phyloP scores from a whole-genome alignment of 2,888 invertebrate genomes.

The Apotomis capreana region DNA sequence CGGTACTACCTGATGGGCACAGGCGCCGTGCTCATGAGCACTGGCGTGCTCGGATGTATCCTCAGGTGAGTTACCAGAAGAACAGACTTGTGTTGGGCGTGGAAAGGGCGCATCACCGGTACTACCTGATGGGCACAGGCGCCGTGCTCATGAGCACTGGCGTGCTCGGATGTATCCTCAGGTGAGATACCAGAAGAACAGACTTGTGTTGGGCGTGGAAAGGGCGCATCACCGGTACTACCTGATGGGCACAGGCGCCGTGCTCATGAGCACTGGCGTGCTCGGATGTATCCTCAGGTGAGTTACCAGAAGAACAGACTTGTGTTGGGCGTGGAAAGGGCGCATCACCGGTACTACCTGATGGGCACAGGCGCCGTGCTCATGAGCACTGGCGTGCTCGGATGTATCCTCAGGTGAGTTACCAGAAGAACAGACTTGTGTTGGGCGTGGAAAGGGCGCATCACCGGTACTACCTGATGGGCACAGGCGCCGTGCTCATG shows the following conservation, averaged over 20 bases:
- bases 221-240: conserved; percentile 86
- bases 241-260: conserved; percentile 86
- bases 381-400: no score
- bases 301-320: conserved; percentile 8
- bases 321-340: not conserved
- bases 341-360: conserved; percentile 88
- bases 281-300: conserved; percentile 86
- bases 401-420: no score
- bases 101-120: conserved; percentile 84
- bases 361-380: conserved; percentile 87
- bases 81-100: not conserved
- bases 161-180: conserved; percentile 85
- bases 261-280: conserved; percentile 85
- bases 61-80: conserved; percentile 75
- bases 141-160: conserved; percentile 85
- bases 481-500: no score
- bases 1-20: conserved; percentile 87
- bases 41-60: conserved; percentile 86
- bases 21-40: conserved; percentile 85
- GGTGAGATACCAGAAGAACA: conserved; percentile 63
- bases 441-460: no score
- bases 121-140: conserved; percentile 87
- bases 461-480: no score
- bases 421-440: no score
- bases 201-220: not conserved